Conservation (phyloP, 2,113 vertebrate genomes). For the Hippocampus comes region DNA sequence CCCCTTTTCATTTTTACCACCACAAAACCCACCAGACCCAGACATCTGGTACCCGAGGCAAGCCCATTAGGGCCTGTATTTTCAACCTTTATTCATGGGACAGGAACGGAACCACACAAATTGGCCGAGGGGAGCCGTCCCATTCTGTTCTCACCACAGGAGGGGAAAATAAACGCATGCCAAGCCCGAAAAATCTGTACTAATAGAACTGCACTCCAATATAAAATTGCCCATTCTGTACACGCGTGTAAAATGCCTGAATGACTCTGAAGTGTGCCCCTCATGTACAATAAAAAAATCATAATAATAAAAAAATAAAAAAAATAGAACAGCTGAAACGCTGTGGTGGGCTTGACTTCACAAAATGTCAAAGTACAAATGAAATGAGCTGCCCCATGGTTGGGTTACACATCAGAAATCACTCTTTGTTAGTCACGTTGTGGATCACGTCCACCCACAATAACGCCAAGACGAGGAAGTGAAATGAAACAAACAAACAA, state of each 20-base stretch:
- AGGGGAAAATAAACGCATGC: slow-evolving; percentile 59
- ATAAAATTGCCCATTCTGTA: slow-evolving; percentile 51
- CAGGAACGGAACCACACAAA: slow-evolving; percentile 58
- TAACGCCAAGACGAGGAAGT: slow-evolving; percentile 30
- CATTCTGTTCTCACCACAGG: slow-evolving; percentile 46
- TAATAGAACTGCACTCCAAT: slow-evolving; percentile 40
- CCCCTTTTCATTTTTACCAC: slow-evolving; percentile 11
- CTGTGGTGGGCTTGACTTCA: slow-evolving; percentile 18
- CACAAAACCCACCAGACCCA: slow-evolving; percentile 23
- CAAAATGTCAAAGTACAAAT: slow-evolving; percentile 5
- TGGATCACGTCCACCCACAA: slow-evolving; percentile 10
- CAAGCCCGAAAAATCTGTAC: slow-evolving; percentile 58
- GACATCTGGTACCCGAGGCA: slow-evolving; percentile 49
- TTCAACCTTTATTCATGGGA: slow-evolving; percentile 56
- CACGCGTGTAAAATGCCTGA: slow-evolving; percentile 26
- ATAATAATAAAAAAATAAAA: slow-evolving; percentile 26
- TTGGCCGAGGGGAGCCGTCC: slow-evolving; percentile 49
- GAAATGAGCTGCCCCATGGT: slow-evolving; percentile 14
- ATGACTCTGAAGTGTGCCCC: slow-evolving; percentile 36
- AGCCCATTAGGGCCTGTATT: slow-evolving; percentile 30
- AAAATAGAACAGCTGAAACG: slow-evolving; percentile 18
- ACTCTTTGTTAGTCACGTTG: slow-evolving; percentile 4
- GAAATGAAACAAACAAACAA: slow-evolving; percentile 7
- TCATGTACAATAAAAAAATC: slow-evolving; percentile 43
- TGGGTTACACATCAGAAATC: slow-evolving; percentile 29